These are phyloP conservation scores for Momotus momota DNA, from an alignment of 2,797 vertebrate genomes.

Conservation along the genomic window DNA sequence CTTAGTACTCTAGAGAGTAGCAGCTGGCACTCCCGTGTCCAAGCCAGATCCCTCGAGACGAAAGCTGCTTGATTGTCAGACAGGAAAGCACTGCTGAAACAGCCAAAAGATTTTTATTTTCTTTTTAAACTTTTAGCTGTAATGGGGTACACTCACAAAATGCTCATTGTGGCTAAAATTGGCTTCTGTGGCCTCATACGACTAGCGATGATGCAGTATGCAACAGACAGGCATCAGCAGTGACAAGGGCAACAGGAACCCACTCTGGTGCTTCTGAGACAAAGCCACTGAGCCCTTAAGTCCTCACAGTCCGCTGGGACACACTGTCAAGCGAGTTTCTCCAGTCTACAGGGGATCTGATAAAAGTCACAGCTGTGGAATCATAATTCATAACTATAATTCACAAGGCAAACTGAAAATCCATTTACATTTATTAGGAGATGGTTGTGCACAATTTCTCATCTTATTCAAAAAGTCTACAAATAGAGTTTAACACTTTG, in stretches of 20 bases:
- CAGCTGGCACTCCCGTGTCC: conserved; percentile 12
- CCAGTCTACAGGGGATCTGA: neutral
- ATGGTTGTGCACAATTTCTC: conserved; percentile 62
- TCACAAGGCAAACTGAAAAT: conserved; percentile 63
- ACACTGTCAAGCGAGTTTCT: neutral
- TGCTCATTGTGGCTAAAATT: neutral
- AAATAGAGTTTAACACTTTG: conserved; percentile 61
- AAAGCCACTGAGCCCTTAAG: neutral
- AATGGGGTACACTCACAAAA: neutral
- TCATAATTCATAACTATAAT: conserved; percentile 45
- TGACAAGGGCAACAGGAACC: neutral
- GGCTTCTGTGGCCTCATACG: neutral
- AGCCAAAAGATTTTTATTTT: neutral
- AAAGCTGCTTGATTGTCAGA: conserved; percentile 24
- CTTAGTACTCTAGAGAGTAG: neutral
- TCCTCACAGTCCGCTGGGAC: neutral
- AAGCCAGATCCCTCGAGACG: conserved; percentile 20
- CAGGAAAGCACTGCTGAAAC: neutral
- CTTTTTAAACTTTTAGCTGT: neutral
- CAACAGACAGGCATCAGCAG: neutral
- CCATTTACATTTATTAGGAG: conserved; percentile 65
- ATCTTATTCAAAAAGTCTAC: conserved; percentile 60
- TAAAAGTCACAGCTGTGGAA: conserved; percentile 21
- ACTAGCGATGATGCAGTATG: neutral
- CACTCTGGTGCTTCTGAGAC: neutral